phyloP scores from a whole-genome alignment of 2,888 invertebrate genomes.

The Scaptomyza tumidula region DNA sequence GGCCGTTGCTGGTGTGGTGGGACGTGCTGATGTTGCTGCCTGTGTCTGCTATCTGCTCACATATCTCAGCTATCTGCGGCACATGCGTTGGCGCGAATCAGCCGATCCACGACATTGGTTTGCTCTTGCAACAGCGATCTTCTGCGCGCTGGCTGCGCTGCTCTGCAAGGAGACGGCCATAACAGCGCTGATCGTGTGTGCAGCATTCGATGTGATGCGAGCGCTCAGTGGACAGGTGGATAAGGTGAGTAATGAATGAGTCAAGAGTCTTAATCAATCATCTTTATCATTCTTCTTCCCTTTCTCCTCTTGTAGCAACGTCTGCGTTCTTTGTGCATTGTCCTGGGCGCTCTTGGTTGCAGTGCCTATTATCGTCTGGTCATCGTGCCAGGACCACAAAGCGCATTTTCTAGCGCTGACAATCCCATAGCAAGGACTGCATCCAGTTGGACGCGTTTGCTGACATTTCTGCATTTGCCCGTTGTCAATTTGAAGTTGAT shows the following conservation, averaged over 20 bases:
- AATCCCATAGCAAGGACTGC: slow-evolving; percentile 97
- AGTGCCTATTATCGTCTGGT: slow-evolving; percentile 91
- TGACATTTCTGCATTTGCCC: slow-evolving; percentile 96
- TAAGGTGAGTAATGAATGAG: slow-evolving; percentile 84
- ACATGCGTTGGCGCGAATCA: slow-evolving; percentile 88
- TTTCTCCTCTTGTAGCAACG: slow-evolving; percentile 86
- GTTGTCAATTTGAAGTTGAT: slow-evolving; percentile 95
- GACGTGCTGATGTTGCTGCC: slow-evolving; percentile 96
- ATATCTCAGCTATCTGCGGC: slow-evolving; percentile 93
- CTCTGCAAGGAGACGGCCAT: slow-evolving; percentile 98
- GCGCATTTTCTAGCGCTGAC: slow-evolving; percentile 95
- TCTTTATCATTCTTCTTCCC: background rate
- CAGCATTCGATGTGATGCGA: slow-evolving; percentile 92
- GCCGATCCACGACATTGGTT: slow-evolving; percentile 85
- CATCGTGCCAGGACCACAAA: slow-evolving; percentile 88
- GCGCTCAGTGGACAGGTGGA: slow-evolving; percentile 84
- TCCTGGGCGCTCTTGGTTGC: slow-evolving; percentile 88
- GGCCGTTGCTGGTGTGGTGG: slow-evolving; percentile 97
- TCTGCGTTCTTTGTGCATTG: slow-evolving; percentile 88
- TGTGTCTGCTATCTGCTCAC: slow-evolving; percentile 95
- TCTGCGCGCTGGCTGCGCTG: slow-evolving; percentile 92
- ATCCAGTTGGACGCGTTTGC: slow-evolving; percentile 90
- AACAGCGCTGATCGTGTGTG: slow-evolving; percentile 95
- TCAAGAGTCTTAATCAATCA: background rate
- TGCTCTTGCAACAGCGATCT: slow-evolving; percentile 87